Evolutionary conservation across 2,888 invertebrate species (phyloP).

Genomic region (Drymonia ruficornis): DNA sequence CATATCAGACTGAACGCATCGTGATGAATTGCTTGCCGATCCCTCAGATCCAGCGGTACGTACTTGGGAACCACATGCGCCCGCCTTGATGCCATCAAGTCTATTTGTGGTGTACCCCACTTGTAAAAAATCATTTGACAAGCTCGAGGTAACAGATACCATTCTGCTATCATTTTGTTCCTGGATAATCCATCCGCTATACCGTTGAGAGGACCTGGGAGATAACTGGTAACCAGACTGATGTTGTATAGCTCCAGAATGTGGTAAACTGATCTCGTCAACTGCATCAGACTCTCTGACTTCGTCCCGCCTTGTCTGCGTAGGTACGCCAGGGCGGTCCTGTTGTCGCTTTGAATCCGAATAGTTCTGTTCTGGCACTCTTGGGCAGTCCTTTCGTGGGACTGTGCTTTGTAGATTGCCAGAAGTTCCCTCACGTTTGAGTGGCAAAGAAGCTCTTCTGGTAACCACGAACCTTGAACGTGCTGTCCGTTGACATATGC

Average conservation of each 20-base stretch:
- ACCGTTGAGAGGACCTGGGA: neutral
- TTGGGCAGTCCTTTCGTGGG: neutral
- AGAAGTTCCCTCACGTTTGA: neutral
- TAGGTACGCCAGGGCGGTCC: slow-evolving; percentile 14
- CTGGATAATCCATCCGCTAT: neutral
- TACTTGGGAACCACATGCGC: slow-evolving; percentile 21
- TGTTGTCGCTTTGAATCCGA: slow-evolving; percentile 22
- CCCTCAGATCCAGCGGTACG: slow-evolving; percentile 16
- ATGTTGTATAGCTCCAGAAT: neutral
- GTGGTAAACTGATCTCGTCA: slow-evolving; percentile 7
- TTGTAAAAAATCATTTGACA: slow-evolving; percentile 5
- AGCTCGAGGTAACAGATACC: neutral
- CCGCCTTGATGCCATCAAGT: slow-evolving; percentile 22
- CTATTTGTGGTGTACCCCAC: slow-evolving; percentile 23
- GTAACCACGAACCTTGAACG: neutral
- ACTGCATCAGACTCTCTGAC: slow-evolving; percentile 7
- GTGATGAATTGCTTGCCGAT: slow-evolving; percentile 17
- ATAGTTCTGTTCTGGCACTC: neutral
- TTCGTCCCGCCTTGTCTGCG: slow-evolving; percentile 20
- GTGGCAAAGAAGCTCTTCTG: neutral
- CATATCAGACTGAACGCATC: slow-evolving; percentile 24
- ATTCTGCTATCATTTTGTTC: neutral
- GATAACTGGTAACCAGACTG: neutral
- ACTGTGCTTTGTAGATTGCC: neutral
- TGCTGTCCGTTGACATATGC: neutral